These are phyloP conservation scores for Morinoia aosen DNA, from an alignment of 2,888 invertebrate genomes.

Conservation along the genomic window DNA sequence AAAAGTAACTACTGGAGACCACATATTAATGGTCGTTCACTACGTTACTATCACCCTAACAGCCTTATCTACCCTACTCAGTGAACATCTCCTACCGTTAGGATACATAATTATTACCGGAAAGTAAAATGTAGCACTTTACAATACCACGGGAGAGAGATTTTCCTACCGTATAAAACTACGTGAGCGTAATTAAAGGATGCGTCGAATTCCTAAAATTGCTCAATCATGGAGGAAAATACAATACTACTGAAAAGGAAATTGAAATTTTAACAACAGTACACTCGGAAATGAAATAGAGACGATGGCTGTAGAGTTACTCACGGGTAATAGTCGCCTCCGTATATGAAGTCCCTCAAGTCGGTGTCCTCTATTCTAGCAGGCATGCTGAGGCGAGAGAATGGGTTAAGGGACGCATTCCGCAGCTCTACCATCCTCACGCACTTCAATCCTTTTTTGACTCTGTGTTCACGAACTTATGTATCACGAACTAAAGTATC, in stretches of 20 bases:
- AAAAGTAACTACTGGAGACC: too few relatives aligned
- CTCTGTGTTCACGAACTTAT: too few relatives aligned
- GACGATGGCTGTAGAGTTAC: neutral
- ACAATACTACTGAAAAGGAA: neutral
- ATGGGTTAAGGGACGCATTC: neutral
- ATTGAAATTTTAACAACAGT: neutral
- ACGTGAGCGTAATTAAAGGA: neutral
- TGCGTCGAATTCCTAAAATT: too few relatives aligned
- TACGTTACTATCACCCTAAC: too few relatives aligned
- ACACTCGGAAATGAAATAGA: neutral
- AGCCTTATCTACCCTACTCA: too few relatives aligned
- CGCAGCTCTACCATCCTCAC: conserved; percentile 18
- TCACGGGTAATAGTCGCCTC: conserved; percentile 35
- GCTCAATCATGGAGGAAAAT: too few relatives aligned
- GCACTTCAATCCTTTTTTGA: neutral
- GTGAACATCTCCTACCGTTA: too few relatives aligned
- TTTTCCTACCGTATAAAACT: neutral
- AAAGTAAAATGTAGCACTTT: neutral
- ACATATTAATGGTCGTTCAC: too few relatives aligned
- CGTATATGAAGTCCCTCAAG: conserved; percentile 39
- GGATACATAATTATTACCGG: neutral
- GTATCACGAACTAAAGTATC: too few relatives aligned
- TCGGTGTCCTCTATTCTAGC: conserved; percentile 15
- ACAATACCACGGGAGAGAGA: neutral
- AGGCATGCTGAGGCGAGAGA: conserved; percentile 41